phyloP scores from a whole-genome alignment of 2,113 vertebrate species.

The Origma solitaria region DNA sequence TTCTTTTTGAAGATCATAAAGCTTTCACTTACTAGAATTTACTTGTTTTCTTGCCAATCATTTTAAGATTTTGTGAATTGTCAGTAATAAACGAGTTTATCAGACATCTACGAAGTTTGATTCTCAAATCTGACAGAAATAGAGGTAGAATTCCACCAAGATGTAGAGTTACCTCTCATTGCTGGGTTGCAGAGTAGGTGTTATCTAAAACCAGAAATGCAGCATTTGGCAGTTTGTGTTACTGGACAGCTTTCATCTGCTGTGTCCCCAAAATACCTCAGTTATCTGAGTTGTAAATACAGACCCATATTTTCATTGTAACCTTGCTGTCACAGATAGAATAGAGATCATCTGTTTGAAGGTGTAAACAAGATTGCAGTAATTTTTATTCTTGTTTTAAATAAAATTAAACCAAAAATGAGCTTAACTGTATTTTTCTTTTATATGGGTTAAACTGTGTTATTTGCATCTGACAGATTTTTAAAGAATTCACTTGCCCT shows the following conservation, averaged over 20 bases:
- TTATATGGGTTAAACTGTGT: fast-evolving
- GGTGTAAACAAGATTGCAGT: neutral
- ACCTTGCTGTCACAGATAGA: neutral
- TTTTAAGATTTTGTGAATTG: neutral
- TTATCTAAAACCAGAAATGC: neutral
- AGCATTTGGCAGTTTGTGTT: neutral
- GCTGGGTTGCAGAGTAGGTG: neutral
- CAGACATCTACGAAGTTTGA: neutral
- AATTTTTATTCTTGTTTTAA: neutral
- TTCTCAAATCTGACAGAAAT: neutral
- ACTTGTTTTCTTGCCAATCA: neutral
- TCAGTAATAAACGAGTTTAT: neutral
- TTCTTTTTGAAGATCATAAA: neutral
- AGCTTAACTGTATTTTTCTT: neutral
- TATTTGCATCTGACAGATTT: neutral
- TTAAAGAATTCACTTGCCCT: neutral
- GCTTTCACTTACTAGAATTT: neutral
- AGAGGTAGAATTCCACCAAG: neutral
- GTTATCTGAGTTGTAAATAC: neutral
- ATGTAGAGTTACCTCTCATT: neutral
- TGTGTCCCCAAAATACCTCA: neutral
- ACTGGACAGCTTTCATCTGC: neutral
- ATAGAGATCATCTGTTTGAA: neutral
- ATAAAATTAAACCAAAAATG: neutral
- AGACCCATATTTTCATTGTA: neutral